Evolutionary conservation across 2,888 invertebrate genomes (phyloP).

Genomic region (Steinernema hermaphroditum): DNA sequence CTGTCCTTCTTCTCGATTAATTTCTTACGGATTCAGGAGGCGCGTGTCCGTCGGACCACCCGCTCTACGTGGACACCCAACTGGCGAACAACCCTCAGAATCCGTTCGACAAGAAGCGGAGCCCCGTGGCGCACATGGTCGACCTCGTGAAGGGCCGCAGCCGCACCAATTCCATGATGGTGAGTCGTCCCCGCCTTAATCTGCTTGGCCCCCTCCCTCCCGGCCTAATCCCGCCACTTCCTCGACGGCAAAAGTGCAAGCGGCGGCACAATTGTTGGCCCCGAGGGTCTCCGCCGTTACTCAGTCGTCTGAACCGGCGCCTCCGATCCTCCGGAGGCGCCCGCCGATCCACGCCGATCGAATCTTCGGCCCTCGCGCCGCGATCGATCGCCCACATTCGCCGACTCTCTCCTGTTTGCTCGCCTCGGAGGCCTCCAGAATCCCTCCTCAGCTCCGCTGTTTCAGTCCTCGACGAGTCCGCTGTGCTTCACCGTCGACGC

Average conservation of each 20-base stretch:
- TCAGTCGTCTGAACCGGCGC: not conserved
- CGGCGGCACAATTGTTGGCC: not conserved
- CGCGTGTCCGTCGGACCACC: conserved; percentile 32
- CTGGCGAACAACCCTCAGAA: conserved; percentile 46
- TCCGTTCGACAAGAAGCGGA: conserved; percentile 39
- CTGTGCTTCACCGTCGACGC: conserved; percentile 28
- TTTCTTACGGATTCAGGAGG: not conserved
- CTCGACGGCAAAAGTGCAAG: conserved; percentile 3
- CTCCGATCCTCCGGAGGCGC: not conserved
- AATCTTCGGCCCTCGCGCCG: not conserved
- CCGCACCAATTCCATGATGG: conserved; percentile 45
- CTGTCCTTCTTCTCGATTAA: not conserved
- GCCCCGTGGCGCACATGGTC: conserved; percentile 48
- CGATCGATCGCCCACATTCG: conserved; percentile 19
- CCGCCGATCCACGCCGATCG: not conserved
- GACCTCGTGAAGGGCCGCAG: conserved; percentile 50
- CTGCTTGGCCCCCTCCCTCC: conserved; percentile 3
- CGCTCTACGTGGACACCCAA: conserved; percentile 54
- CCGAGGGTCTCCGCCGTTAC: too few species aligned
- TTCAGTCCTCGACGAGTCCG: conserved; percentile 28
- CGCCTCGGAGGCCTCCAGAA: not conserved
- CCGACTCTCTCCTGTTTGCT: conserved; percentile 6
- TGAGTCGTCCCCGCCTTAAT: conserved; percentile 22
- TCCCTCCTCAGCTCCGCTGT: too few species aligned
- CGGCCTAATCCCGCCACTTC: conserved; percentile 14